phyloP scores from a whole-genome alignment of 1,140 invertebrate species.

The Condylostylus longicornis region DNA sequence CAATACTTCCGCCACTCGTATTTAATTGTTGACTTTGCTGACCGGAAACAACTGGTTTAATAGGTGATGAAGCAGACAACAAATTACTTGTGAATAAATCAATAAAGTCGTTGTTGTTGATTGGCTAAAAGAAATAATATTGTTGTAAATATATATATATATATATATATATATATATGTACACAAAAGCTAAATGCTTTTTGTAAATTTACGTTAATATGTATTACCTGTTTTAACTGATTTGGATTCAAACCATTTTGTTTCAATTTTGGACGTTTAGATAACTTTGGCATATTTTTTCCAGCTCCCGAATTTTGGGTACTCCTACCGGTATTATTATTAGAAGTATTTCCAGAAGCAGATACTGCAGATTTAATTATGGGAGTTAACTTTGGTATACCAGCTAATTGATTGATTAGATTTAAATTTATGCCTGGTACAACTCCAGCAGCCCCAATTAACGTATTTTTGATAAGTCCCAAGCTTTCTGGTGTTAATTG shows the following conservation, averaged over 20 bases:
- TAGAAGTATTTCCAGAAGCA: background rate
- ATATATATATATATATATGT: too few species aligned
- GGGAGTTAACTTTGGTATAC: slow-evolving; percentile 30
- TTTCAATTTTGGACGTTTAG: slow-evolving; percentile 26
- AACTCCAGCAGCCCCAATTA: slow-evolving; percentile 15
- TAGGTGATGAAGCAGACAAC: slow-evolving; percentile 1
- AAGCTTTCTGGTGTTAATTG: slow-evolving; percentile 8
- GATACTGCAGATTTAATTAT: slow-evolving; percentile 22
- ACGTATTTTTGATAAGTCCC: slow-evolving; percentile 11
- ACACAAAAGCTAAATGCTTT: background rate
- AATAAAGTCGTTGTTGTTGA: slow-evolving; percentile 24
- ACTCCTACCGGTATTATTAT: slow-evolving; percentile 17
- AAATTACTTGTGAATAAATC: slow-evolving; percentile 19
- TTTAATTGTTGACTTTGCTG: too few species aligned
- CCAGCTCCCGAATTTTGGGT: slow-evolving; percentile 10
- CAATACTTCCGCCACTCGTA: slow-evolving; percentile 15
- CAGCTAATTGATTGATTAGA: slow-evolving; percentile 22
- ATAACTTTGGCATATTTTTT: slow-evolving; percentile 18
- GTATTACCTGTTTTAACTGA: slow-evolving; percentile 6
- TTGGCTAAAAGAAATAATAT: slow-evolving; percentile 9
- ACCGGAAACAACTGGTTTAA: too few species aligned
- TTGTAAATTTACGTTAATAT: background rate
- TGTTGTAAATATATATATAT: too few species aligned
- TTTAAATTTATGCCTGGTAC: slow-evolving; percentile 12
- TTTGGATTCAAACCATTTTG: slow-evolving; percentile 20